phyloP scores from a whole-genome alignment of 2,888 invertebrate species.

The Scaptomyza tumidula region DNA sequence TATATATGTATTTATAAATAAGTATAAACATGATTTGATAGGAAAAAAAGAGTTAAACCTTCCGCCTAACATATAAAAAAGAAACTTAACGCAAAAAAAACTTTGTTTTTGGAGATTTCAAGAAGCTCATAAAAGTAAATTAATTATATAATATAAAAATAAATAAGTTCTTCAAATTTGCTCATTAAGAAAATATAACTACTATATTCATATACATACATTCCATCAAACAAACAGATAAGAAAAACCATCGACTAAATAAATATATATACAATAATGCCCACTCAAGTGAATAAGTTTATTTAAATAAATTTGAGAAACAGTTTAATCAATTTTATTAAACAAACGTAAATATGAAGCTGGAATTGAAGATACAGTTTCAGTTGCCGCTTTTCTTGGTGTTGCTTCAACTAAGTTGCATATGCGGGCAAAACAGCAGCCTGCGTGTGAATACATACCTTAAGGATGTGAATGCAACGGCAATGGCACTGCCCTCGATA shows the following conservation, averaged over 20 bases:
- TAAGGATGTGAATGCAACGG: constrained; percentile 58
- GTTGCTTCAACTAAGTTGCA: constrained; percentile 27
- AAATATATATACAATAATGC: not conserved
- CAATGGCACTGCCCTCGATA: constrained; percentile 54
- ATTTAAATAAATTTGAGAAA: not conserved
- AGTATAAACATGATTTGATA: too few species aligned
- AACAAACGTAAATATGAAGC: constrained; percentile 24
- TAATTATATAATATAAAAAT: not conserved
- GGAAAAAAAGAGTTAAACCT: too few species aligned
- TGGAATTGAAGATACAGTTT: constrained; percentile 11
- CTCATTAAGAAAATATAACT: not conserved
- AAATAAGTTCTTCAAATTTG: not conserved
- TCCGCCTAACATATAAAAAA: too few species aligned
- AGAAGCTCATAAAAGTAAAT: not conserved
- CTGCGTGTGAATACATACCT: constrained; percentile 69
- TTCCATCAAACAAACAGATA: not conserved
- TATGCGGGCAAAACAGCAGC: constrained; percentile 55
- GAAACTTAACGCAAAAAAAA: too few species aligned
- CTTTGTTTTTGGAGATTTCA: not conserved
- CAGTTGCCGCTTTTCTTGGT: constrained; percentile 28
- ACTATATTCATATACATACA: not conserved
- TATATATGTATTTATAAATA: too few species aligned
- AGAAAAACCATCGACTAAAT: not conserved
- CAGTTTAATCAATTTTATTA: too few species aligned
- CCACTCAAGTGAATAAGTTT: not conserved